These are phyloP conservation scores for Tauraco erythrolophus DNA, from an alignment of 2,113 vertebrate genomes.

Conservation along the genomic window DNA sequence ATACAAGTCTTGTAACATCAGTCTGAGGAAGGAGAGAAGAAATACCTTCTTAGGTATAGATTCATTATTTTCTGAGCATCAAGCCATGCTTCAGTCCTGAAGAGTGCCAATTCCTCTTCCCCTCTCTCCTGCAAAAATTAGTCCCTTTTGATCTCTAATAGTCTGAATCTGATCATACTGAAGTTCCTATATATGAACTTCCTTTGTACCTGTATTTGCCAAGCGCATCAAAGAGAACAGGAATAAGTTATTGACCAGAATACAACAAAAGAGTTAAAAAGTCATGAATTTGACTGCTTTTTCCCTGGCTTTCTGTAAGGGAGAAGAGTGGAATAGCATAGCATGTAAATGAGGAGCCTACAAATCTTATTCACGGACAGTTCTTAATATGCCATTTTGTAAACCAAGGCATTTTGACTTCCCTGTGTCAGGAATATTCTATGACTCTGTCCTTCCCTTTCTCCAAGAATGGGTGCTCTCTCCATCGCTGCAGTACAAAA, in stretches of 20 bases:
- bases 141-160: neutral
- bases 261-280: neutral
- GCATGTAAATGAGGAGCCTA: neutral
- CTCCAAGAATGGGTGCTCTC: neutral
- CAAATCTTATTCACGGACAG: neutral
- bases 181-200: neutral
- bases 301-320: neutral
- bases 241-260: neutral
- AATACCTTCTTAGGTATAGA: neutral
- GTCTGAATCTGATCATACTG: neutral
- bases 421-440: neutral
- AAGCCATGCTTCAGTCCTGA: neutral
- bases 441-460: neutral
- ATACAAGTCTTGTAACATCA: neutral
- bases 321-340: neutral
- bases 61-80: neutral
- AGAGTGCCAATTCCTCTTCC: neutral
- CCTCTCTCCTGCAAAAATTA: neutral
- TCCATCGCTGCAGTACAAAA: neutral
- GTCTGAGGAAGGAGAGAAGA: neutral
- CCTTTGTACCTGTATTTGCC: neutral
- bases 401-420: neutral
- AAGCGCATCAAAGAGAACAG: neutral
- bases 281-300: neutral
- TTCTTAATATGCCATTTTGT: neutral